phyloP scores from a whole-genome alignment of 2,113 vertebrate species.

The Danio rerio region DNA sequence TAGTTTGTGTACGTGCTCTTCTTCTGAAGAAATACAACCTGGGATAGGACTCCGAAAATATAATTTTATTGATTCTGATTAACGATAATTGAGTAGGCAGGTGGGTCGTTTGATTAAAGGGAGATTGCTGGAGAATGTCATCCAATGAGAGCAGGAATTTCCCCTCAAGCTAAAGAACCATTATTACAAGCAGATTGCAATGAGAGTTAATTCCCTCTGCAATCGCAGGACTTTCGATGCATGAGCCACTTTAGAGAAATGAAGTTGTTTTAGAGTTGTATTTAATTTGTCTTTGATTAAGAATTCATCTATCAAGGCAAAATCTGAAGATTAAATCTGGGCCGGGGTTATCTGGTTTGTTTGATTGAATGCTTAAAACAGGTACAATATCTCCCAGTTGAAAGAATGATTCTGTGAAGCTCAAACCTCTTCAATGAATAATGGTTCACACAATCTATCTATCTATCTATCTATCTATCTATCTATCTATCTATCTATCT shows the following conservation, averaged over 20 bases:
- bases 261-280: conserved; percentile 42
- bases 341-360: conserved; percentile 47
- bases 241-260: conserved; percentile 45
- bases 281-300: conserved; percentile 51
- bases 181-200: conserved; percentile 58
- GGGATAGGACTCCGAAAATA: not conserved
- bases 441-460: not conserved
- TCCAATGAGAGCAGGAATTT: conserved; percentile 20
- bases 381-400: conserved; percentile 34
- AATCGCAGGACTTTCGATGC: conserved; percentile 52
- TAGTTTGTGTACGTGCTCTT: not conserved
- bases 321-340: conserved; percentile 31
- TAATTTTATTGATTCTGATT: conserved; percentile 38
- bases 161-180: conserved; percentile 50
- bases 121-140: conserved; percentile 51
- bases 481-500: too few species aligned
- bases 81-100: conserved; percentile 38
- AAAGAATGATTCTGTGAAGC: conserved; percentile 8
- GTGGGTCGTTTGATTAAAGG: conserved; percentile 45
- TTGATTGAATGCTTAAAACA: conserved; percentile 28
- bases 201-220: conserved; percentile 55
- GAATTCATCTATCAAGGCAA: conserved; percentile 52
- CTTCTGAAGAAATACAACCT: not conserved
- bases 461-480: too few species aligned
- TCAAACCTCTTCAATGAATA: not conserved